Conservation (phyloP, 2,888 invertebrate genomes). For the Drosophila robusta region DNA sequence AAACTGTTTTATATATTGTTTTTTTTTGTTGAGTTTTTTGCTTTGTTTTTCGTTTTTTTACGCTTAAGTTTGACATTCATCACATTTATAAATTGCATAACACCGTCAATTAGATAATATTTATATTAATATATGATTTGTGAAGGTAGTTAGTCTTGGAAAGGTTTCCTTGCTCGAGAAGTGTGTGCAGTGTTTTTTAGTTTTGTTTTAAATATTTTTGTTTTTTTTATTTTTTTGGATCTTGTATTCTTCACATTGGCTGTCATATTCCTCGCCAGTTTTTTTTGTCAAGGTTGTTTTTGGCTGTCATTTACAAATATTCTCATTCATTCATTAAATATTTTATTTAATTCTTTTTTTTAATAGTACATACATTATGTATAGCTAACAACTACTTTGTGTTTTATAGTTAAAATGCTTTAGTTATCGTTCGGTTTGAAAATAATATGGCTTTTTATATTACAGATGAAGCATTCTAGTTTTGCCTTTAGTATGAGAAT, state of each 20-base stretch:
- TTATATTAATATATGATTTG: conserved; percentile 67
- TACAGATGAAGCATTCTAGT: conserved; percentile 72
- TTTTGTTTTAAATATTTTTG: conserved; percentile 16
- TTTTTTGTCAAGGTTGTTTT: conserved; percentile 27
- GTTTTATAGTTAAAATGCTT: conserved; percentile 69
- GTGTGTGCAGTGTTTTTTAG: conserved; percentile 55
- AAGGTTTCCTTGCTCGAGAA: conserved; percentile 76
- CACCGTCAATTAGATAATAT: conserved; percentile 78
- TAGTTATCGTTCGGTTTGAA: conserved; percentile 45
- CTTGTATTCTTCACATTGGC: conserved; percentile 30
- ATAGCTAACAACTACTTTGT: conserved; percentile 47
- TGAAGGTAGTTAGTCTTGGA: conserved; percentile 79
- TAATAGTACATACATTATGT: conserved; percentile 32
- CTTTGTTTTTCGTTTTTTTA: conserved; percentile 46
- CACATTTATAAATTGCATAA: conserved; percentile 80
- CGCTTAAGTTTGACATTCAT: conserved; percentile 81
- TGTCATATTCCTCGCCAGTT: conserved; percentile 2
- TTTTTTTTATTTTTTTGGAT: conserved; percentile 12
- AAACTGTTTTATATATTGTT: conserved; percentile 31
- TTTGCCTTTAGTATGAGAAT: conserved; percentile 67
- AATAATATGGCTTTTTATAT: conserved; percentile 68
- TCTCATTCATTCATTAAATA: conserved; percentile 35
- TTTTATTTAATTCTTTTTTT: neutral
- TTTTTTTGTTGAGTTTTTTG: conserved; percentile 33
- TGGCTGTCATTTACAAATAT: conserved; percentile 58